Conservation (phyloP, 2,888 invertebrate genomes). For the Ypsolopha scabrella region DNA sequence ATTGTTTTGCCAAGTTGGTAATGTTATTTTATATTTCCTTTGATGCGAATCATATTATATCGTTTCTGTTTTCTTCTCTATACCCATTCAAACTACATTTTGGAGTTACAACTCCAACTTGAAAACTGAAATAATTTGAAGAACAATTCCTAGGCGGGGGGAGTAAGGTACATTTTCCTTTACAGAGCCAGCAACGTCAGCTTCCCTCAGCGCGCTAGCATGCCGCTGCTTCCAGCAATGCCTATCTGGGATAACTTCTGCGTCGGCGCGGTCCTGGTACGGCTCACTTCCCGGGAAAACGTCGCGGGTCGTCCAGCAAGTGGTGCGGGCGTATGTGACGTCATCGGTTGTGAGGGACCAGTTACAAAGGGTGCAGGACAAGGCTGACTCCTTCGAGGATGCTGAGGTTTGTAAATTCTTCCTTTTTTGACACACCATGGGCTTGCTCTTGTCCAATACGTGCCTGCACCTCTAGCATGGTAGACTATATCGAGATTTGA, state of each 20-base stretch:
- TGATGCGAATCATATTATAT: not conserved
- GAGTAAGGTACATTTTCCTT: not conserved
- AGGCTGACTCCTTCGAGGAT: not conserved
- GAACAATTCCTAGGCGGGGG: too few relatives aligned
- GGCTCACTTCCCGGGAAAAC: constrained; percentile 69
- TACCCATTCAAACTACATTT: too few relatives aligned
- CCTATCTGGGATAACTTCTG: constrained; percentile 62
- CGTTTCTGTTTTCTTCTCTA: too few relatives aligned
- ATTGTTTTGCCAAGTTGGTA: too few relatives aligned
- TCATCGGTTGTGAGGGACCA: not conserved
- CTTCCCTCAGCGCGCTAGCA: constrained; percentile 74
- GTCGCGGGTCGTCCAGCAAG: constrained; percentile 66
- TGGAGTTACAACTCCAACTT: too few relatives aligned
- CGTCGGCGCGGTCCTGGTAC: constrained; percentile 84
- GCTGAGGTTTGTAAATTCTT: not conserved
- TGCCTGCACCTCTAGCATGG: too few relatives aligned
- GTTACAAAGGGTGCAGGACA: not conserved
- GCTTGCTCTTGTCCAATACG: too few relatives aligned
- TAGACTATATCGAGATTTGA: too few relatives aligned
- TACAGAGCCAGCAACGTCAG: constrained; percentile 20
- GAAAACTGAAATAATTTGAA: too few relatives aligned
- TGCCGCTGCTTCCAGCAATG: constrained; percentile 72
- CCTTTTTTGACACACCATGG: too few relatives aligned
- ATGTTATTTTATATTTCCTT: not conserved
- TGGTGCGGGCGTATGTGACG: not conserved